Evolutionary conservation across 2,113 vertebrate species (phyloP).

Genomic region (Callipepla californica): DNA sequence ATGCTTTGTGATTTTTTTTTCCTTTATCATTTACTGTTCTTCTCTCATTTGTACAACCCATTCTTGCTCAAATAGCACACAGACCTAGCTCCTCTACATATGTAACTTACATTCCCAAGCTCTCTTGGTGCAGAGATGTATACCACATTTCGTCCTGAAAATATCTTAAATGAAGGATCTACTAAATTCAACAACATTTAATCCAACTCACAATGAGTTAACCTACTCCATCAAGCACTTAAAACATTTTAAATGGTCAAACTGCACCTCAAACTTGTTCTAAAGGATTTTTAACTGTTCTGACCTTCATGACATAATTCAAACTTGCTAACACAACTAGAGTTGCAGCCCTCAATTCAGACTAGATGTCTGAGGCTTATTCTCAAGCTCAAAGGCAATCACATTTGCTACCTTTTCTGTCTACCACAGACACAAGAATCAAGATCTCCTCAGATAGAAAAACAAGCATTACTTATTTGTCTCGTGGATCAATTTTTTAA

Average conservation of each 20-base stretch:
- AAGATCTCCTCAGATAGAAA: conserved; percentile 5
- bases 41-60: background rate
- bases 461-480: background rate
- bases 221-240: background rate
- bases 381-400: background rate
- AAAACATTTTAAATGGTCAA: background rate
- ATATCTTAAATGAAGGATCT: background rate
- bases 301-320: conserved; percentile 8
- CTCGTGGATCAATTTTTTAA: background rate
- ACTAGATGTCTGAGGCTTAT: background rate
- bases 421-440: background rate
- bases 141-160: background rate
- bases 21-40: background rate
- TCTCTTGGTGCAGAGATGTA: background rate
- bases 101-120: background rate
- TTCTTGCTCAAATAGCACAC: background rate
- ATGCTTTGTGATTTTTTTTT: background rate
- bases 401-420: background rate
- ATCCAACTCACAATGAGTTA: background rate
- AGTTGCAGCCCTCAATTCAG: background rate
- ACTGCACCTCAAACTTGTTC: background rate
- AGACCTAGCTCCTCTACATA: background rate
- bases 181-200: background rate
- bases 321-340: background rate
- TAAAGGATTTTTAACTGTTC: background rate